Evolutionary conservation across 2,888 invertebrate species (phyloP).

Genomic region (Candidula unifasciata): DNA sequence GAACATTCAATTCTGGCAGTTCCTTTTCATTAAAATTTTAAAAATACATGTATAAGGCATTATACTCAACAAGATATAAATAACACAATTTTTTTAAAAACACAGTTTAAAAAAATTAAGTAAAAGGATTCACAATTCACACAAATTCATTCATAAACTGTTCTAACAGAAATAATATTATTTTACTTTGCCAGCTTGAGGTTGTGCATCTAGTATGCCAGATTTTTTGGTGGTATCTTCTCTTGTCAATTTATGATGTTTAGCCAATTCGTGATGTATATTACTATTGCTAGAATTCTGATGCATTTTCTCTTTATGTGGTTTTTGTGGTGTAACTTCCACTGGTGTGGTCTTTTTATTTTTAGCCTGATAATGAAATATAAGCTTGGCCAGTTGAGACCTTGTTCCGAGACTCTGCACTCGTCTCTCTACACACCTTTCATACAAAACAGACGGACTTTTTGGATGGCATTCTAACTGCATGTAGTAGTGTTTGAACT

Average conservation of each 20-base stretch:
- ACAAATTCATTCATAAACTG: too few relatives aligned
- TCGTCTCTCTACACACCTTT: slow-evolving; percentile 67
- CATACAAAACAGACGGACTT: slow-evolving; percentile 60
- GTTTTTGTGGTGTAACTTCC: neutral
- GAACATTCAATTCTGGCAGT: too few relatives aligned
- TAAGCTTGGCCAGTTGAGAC: slow-evolving; percentile 73
- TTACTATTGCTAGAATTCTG: neutral
- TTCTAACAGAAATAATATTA: neutral
- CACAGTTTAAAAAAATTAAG: too few relatives aligned
- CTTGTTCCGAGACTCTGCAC: slow-evolving; percentile 72
- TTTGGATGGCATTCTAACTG: slow-evolving; percentile 69
- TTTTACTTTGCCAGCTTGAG: slow-evolving; percentile 4
- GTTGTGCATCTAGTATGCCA: neutral
- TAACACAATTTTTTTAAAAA: too few relatives aligned
- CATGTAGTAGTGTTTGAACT: slow-evolving; percentile 82
- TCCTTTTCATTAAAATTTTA: too few relatives aligned
- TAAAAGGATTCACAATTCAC: too few relatives aligned
- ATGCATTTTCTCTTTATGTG: neutral
- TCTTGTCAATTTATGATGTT: neutral
- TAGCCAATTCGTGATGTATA: neutral
- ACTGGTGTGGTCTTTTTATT: neutral
- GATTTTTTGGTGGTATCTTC: neutral
- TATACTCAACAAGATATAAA: too few relatives aligned
- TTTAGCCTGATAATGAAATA: slow-evolving; percentile 71
- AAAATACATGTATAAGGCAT: too few relatives aligned